These are phyloP conservation scores for Trachops cirrhosus DNA, from an alignment of 2,797 vertebrate species.

Conservation along the genomic window DNA sequence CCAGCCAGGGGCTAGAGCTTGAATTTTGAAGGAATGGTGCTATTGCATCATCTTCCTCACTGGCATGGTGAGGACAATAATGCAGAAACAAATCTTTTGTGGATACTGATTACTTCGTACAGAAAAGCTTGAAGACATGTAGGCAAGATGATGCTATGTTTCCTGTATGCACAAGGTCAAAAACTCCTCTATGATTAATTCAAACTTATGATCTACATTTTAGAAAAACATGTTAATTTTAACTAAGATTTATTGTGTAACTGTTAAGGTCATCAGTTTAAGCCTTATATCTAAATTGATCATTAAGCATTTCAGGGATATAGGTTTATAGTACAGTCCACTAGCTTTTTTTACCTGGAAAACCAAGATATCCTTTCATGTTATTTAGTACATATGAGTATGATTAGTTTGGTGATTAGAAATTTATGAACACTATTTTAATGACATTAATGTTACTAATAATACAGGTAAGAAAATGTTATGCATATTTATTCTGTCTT, in stretches of 20 bases:
- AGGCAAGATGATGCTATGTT: not conserved
- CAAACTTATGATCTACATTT: not conserved
- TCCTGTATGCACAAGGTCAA: not conserved
- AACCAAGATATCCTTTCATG: not conserved
- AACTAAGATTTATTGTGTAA: not conserved
- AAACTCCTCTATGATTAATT: not conserved
- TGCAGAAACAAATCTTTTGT: not conserved
- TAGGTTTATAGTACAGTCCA: not conserved
- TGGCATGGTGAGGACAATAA: not conserved
- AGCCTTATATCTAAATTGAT: not conserved
- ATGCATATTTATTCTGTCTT: not conserved
- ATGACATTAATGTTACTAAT: slow-evolving; percentile 1
- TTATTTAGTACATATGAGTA: not conserved
- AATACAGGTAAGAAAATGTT: not conserved
- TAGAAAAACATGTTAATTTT: not conserved
- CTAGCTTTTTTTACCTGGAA: not conserved
- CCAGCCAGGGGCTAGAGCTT: too few relatives aligned
- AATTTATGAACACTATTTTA: not conserved
- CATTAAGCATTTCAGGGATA: not conserved
- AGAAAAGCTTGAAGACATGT: not conserved
- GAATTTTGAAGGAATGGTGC: too few relatives aligned
- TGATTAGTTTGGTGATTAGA: not conserved
- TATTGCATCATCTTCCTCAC: not conserved
- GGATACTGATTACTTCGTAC: not conserved
- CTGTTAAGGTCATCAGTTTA: not conserved